phyloP scores from a whole-genome alignment of 2,888 invertebrate species.

The Noctua comes region DNA sequence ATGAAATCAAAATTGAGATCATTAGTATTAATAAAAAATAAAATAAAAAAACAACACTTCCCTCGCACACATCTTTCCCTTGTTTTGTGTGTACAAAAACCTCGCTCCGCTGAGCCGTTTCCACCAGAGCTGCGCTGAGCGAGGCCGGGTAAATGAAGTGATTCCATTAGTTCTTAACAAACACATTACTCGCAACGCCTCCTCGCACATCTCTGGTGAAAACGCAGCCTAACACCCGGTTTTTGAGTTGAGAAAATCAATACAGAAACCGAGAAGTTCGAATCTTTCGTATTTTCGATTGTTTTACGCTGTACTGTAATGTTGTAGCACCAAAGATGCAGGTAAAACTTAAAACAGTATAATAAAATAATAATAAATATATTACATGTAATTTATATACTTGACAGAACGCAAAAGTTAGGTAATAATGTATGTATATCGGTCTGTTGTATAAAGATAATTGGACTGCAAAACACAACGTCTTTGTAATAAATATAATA shows the following conservation, averaged over 20 bases:
- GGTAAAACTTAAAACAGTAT: slow-evolving; percentile 10
- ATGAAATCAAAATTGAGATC: too few species aligned
- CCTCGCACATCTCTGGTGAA: too few species aligned
- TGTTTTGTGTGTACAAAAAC: too few species aligned
- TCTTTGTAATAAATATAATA: slow-evolving; percentile 51
- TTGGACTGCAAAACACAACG: slow-evolving; percentile 36
- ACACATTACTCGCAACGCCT: too few species aligned
- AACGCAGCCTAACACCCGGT: background rate
- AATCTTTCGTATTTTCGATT: background rate
- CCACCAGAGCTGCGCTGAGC: too few species aligned
- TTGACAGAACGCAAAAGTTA: slow-evolving; percentile 11
- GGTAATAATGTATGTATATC: slow-evolving; percentile 16
- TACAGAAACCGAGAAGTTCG: background rate
- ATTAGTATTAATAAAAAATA: too few species aligned
- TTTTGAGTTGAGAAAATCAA: background rate
- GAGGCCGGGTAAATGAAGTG: too few species aligned
- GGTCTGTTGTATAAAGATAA: slow-evolving; percentile 33
- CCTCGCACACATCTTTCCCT: too few species aligned
- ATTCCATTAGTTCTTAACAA: too few species aligned
- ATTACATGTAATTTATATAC: slow-evolving; percentile 17
- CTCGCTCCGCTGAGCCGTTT: too few species aligned
- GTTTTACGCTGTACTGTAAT: background rate
- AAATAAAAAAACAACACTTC: too few species aligned
- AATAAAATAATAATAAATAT: slow-evolving; percentile 27
- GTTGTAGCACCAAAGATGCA: slow-evolving; percentile 53